Evolutionary conservation across 53 echinoderm and acorn worm genomes (phyloP).

Genomic region (Mesocentrotus franciscanus): DNA sequence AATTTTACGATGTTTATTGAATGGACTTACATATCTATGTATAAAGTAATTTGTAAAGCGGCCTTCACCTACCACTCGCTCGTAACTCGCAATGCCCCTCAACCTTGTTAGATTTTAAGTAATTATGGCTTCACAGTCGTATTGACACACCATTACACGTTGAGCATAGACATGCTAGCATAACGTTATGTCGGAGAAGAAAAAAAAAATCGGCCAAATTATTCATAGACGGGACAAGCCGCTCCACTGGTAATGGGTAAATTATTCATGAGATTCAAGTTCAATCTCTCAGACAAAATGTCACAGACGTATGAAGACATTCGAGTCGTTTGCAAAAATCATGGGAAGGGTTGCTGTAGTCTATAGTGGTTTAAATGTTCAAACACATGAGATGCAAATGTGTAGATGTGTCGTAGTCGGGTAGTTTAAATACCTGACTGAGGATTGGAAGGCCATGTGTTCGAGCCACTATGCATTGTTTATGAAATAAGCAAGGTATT

Average conservation of each 20-base stretch:
- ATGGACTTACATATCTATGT: background rate
- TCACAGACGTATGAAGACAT: background rate
- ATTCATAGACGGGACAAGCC: background rate
- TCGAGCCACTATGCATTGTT: background rate
- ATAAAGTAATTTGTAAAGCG: background rate
- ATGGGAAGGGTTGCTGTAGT: background rate
- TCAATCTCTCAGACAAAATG: background rate
- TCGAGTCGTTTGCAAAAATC: background rate
- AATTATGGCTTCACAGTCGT: background rate
- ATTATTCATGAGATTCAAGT: slow-evolving; percentile 35
- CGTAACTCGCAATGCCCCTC: background rate
- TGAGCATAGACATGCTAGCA: background rate
- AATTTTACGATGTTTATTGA: background rate
- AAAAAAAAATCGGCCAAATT: background rate
- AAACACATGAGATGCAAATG: too few species aligned
- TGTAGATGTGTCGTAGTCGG: background rate
- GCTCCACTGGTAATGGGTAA: background rate
- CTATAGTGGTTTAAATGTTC: too few species aligned
- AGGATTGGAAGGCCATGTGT: background rate
- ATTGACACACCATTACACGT: background rate
- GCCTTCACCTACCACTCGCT: background rate
- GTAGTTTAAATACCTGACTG: background rate
- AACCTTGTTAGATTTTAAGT: background rate
- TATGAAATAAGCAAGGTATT: background rate
- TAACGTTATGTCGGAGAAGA: background rate